Base-by-base conservation (phyloP, 2,113 vertebrate genomes). In the Paralichthys olivaceus region DNA sequence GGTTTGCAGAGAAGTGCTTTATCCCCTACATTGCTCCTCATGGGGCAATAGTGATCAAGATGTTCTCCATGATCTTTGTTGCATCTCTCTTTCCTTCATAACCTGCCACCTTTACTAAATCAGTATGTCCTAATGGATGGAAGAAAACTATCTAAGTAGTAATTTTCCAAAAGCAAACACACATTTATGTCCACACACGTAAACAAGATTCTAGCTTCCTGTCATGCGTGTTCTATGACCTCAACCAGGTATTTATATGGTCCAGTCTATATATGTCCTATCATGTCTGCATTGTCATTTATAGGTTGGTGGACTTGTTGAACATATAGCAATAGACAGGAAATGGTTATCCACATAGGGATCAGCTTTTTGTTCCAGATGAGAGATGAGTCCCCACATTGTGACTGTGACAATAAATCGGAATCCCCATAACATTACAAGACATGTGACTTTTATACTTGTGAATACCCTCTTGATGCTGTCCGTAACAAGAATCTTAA, bases 41-140 rank as follows among this genome's bases (percentile, higher is more conserved):
- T 17, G 2, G 2, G 19, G n/a, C 0, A 2, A 12, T 25, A 61
- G 26, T 19, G 55, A 68, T 79, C 29, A 67, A 51, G 64, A 77
- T 7, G n/a, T 26, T 13, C 3, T 22, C 51, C 1, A 12, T 64
- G 53, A 70, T 53, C 66, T 81, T 54, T 68, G 19, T 62, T 70
- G 49, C 32, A 22, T 78, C 56, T 68, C 28, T n/a, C n/a, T 34
- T 20, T 54, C 22, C 7, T 23, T 71, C 6, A 20, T 80, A 56
- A 62, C 19, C 77, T 63, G 57, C 61, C 47, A 67, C 26, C 22
- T 9, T 40, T 40, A 40, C 37, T 40, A 12, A 40, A 13, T 40
- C 37, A 40, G 11, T 13, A 40, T 11, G 11, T 40, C 3, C 37
- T 40, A 40, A 12, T 13, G 37, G 37, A 40, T 29, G 28, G 28